Conservation (phyloP, 2,113 vertebrate species). For the Tenebrosternarchus preto region DNA sequence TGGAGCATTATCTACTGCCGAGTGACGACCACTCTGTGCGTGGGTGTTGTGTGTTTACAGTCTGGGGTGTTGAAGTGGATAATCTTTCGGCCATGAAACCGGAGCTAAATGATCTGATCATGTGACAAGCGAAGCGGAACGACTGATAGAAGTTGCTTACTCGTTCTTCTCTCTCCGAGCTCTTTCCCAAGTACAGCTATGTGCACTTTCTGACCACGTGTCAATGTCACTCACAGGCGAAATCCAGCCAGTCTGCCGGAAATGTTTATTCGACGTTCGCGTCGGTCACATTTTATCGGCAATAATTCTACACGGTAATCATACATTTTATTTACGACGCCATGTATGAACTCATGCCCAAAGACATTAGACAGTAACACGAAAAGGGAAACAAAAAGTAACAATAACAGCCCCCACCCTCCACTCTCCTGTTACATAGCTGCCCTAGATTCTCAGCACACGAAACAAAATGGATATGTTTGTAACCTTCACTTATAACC, state of each 20-base stretch:
- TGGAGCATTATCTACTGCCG: slow-evolving; percentile 1
- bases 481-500: slow-evolving; percentile 45
- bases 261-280: slow-evolving; percentile 41
- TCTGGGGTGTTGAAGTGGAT: slow-evolving; percentile 46
- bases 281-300: slow-evolving; percentile 37
- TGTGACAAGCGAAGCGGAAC: slow-evolving; percentile 40
- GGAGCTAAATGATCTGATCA: slow-evolving; percentile 56
- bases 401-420: slow-evolving; percentile 38
- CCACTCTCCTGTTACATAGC: slow-evolving; percentile 43
- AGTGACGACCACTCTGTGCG: not conserved
- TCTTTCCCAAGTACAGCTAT: slow-evolving; percentile 36
- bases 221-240: slow-evolving; percentile 56
- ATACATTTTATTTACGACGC: slow-evolving; percentile 3
- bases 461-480: slow-evolving; percentile 21
- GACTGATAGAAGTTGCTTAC: slow-evolving; percentile 27
- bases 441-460: slow-evolving; percentile 39
- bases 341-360: not conserved
- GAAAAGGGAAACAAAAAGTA: slow-evolving; percentile 21
- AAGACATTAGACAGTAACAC: not conserved
- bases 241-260: slow-evolving; percentile 46
- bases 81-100: slow-evolving; percentile 46
- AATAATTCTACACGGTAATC: not conserved
- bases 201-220: slow-evolving; percentile 53
- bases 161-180: slow-evolving; percentile 37
- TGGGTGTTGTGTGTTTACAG: slow-evolving; percentile 49